Percentiles rank a stretch among this genome's conserved stretches.
These are phyloP conservation scores for Trogon surrucura DNA, from an alignment of 2,113 vertebrate genomes.

Conservation along the genomic window DNA sequence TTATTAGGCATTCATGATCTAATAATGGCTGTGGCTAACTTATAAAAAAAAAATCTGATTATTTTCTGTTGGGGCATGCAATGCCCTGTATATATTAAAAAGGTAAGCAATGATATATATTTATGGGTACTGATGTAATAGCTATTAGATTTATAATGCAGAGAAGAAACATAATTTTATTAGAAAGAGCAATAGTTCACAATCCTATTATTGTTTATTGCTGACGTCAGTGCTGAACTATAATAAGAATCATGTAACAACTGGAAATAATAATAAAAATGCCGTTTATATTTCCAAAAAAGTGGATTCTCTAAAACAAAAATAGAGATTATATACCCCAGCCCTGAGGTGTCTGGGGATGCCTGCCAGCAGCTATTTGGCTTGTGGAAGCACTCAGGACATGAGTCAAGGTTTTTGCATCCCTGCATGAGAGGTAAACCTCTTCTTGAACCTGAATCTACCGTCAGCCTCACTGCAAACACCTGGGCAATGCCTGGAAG, in stretches of 20 bases:
- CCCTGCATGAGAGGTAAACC: neutral
- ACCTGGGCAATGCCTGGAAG: neutral
- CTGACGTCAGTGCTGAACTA: conserved; percentile 73
- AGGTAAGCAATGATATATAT: conserved; percentile 77
- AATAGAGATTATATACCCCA: neutral
- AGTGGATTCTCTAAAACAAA: conserved; percentile 1
- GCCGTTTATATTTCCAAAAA: conserved; percentile 22
- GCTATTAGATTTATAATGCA: conserved; percentile 77
- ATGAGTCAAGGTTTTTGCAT: neutral
- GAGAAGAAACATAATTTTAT: conserved; percentile 76
- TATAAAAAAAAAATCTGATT: conserved; percentile 71
- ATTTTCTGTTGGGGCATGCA: conserved; percentile 67
- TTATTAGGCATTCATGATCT: conserved; percentile 72
- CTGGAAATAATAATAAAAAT: conserved; percentile 62
- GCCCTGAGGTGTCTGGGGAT: neutral
- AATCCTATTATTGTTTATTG: conserved; percentile 78
- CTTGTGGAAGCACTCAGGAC: neutral
- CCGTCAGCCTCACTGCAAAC: neutral
- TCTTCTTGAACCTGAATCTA: neutral
- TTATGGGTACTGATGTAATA: conserved; percentile 79
- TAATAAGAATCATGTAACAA: conserved; percentile 63
- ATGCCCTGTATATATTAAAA: conserved; percentile 73
- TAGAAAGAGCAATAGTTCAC: conserved; percentile 77
- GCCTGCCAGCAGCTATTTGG: neutral
- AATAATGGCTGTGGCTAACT: conserved; percentile 70